phyloP scores from a whole-genome alignment of 2,888 invertebrate genomes.

The Metallyticus violacea region DNA sequence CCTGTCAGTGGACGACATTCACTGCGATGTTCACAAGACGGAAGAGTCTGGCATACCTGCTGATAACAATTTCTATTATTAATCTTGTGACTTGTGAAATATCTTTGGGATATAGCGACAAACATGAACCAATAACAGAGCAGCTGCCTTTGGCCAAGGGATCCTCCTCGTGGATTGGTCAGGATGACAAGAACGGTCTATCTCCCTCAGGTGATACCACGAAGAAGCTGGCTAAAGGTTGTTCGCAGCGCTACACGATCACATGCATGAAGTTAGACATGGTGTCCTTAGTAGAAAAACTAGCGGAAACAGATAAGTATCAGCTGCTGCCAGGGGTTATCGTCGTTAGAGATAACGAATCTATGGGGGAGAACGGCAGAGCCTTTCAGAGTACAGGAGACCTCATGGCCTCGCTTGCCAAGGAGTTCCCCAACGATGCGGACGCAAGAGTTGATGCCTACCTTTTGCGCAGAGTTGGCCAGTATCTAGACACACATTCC shows the following conservation, averaged over 20 bases:
- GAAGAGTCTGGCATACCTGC: not conserved
- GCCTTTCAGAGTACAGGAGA: constrained; percentile 17
- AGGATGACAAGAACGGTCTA: not conserved
- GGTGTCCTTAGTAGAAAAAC: constrained; percentile 69
- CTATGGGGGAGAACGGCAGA: not conserved
- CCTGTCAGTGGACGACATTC: not conserved
- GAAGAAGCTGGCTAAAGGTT: constrained; percentile 39
- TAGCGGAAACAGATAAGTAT: constrained; percentile 64
- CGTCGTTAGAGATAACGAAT: constrained; percentile 54
- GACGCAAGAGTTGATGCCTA: constrained; percentile 74
- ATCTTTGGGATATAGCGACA: not conserved
- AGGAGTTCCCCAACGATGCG: constrained; percentile 71
- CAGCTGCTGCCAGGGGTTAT: constrained; percentile 71
- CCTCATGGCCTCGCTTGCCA: constrained; percentile 58
- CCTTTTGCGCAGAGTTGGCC: constrained; percentile 66
- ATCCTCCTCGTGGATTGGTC: not conserved
- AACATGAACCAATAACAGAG: not conserved
- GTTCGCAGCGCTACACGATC: constrained; percentile 60
- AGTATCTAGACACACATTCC: constrained; percentile 69
- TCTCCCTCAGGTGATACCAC: constrained; percentile 20
- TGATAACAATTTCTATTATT: not conserved
- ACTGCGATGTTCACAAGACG: not conserved
- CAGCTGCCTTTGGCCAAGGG: not conserved
- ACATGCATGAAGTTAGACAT: constrained; percentile 78
- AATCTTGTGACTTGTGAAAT: not conserved